These are phyloP conservation scores for Cynopterus brachyotis DNA, from an alignment of 2,113 vertebrate genomes.

Conservation along the genomic window DNA sequence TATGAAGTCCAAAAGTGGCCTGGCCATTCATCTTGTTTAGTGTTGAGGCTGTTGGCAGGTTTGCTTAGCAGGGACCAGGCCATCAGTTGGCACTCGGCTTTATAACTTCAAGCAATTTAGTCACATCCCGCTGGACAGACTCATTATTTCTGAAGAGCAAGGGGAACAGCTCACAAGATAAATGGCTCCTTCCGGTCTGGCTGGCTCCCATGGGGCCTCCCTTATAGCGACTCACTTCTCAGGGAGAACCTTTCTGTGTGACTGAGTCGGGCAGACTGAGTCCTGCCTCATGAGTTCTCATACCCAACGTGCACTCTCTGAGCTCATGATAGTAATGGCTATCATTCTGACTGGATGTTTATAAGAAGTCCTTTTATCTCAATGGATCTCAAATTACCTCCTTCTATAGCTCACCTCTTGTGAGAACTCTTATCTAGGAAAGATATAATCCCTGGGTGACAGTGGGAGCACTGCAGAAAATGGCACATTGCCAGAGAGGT, in stretches of 20 bases:
- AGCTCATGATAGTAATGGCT: not conserved
- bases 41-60: not conserved
- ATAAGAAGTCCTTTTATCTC: not conserved
- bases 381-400: not conserved
- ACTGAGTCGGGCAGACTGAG: fast-evolving
- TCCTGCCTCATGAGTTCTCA: not conserved
- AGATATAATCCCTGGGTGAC: not conserved
- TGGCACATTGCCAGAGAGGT: not conserved
- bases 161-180: not conserved
- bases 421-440: not conserved
- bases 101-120: constrained; percentile 33
- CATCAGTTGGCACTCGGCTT: not conserved
- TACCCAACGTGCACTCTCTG: not conserved
- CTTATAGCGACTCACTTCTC: not conserved
- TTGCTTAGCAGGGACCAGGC: not conserved
- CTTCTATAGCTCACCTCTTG: not conserved
- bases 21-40: not conserved
- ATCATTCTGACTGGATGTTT: not conserved
- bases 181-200: not conserved
- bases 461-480: fast-evolving
- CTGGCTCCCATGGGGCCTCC: not conserved
- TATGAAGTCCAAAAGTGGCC: not conserved
- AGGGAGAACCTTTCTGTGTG: not conserved
- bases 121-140: not conserved
- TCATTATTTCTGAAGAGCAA: constrained; percentile 54